Conservation (phyloP, 2,113 vertebrate species). For the Emberiza fucata region DNA sequence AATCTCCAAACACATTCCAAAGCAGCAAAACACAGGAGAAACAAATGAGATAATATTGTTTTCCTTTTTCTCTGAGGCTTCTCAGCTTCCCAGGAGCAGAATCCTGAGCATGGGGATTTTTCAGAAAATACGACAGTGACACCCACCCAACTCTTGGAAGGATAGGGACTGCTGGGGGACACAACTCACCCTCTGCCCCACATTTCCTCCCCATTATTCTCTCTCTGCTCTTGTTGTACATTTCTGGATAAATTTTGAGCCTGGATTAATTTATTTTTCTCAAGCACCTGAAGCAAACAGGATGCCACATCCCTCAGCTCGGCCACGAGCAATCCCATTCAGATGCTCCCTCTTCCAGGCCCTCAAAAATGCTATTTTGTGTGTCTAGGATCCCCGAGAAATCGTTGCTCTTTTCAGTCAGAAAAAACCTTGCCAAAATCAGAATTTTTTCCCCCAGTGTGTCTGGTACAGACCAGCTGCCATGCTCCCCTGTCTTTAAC, state of each 20-base stretch:
- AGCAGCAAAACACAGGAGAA: too few relatives aligned
- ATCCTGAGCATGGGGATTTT: too few relatives aligned
- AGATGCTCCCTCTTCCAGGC: background rate
- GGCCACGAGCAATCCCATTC: background rate
- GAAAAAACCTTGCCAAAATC: background rate
- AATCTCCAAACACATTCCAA: too few relatives aligned
- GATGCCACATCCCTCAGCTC: background rate
- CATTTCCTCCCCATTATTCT: background rate
- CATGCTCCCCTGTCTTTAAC: fast-evolving
- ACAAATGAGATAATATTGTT: too few relatives aligned
- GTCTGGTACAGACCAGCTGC: fast-evolving
- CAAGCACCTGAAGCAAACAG: background rate
- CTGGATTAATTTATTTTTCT: background rate
- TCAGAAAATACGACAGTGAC: too few relatives aligned
- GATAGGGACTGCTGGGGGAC: background rate
- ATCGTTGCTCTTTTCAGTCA: background rate
- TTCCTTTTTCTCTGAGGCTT: too few relatives aligned
- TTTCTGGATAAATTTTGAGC: background rate
- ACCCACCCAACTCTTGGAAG: background rate
- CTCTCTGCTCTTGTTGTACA: background rate
- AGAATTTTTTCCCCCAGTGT: background rate
- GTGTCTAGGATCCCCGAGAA: background rate
- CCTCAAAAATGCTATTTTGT: background rate
- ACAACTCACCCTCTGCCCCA: background rate
- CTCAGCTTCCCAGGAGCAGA: too few relatives aligned